Evolutionary conservation across 2,797 vertebrate genomes (phyloP).

Genomic region (Heterohyrax brucei): DNA sequence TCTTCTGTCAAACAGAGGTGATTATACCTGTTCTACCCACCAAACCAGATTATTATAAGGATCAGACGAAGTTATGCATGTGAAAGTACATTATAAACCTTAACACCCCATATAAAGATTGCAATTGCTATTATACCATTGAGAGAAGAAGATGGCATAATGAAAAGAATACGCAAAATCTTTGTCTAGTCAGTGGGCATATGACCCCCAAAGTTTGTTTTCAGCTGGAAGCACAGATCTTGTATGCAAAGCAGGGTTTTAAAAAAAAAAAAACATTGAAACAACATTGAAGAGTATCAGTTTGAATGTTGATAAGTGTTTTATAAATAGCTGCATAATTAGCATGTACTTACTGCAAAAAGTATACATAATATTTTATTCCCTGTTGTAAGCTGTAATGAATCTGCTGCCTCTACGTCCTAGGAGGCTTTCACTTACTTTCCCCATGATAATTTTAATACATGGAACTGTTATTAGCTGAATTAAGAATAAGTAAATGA

Average conservation of each 20-base stretch:
- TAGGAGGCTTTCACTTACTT: slow-evolving; percentile 87
- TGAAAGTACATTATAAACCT: slow-evolving; percentile 74
- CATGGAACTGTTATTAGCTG: slow-evolving; percentile 89
- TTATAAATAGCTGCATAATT: slow-evolving; percentile 89
- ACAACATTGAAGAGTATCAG: slow-evolving; percentile 84
- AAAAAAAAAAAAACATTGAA: slow-evolving; percentile 65
- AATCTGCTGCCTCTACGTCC: slow-evolving; percentile 87
- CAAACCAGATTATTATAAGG: slow-evolving; percentile 49
- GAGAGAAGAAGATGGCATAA: neutral
- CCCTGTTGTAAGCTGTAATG: slow-evolving; percentile 87
- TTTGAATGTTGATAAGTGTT: slow-evolving; percentile 89
- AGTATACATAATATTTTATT: slow-evolving; percentile 87
- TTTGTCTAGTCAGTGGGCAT: slow-evolving; percentile 73
- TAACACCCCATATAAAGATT: slow-evolving; percentile 32
- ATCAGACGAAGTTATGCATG: slow-evolving; percentile 68
- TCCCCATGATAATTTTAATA: slow-evolving; percentile 88
- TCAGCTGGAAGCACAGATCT: slow-evolving; percentile 83
- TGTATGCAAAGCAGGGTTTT: slow-evolving; percentile 85
- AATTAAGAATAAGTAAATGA: slow-evolving; percentile 91
- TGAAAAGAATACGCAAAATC: neutral
- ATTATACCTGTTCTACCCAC: slow-evolving; percentile 68
- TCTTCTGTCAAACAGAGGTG: slow-evolving; percentile 30
- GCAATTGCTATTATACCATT: neutral
- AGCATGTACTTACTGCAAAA: slow-evolving; percentile 87
- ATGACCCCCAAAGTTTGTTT: slow-evolving; percentile 87